Evolutionary conservation across 2,797 vertebrate species (phyloP).

Genomic region (Sebastiscus albofasciatus): DNA sequence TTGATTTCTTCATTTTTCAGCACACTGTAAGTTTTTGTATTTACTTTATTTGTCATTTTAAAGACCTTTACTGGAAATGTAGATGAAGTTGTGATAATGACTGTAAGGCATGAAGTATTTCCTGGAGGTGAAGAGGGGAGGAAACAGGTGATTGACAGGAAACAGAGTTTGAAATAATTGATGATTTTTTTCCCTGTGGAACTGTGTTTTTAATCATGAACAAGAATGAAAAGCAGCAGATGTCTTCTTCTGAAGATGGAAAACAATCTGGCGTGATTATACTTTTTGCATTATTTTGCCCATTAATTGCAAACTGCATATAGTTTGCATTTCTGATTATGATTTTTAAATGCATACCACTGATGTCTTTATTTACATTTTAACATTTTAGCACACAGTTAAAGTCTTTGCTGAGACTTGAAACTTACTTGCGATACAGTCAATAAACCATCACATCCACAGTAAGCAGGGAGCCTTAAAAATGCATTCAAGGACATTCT

Average conservation of each 20-base stretch:
- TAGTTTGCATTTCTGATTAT: background rate
- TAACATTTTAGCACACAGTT: background rate
- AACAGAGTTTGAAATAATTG: background rate
- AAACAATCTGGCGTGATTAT: background rate
- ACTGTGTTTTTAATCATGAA: background rate
- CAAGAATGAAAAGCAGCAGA: background rate
- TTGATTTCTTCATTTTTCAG: background rate
- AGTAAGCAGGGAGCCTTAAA: background rate
- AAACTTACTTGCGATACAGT: background rate
- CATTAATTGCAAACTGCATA: background rate
- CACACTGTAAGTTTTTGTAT: background rate
- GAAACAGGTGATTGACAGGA: background rate
- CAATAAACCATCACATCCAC: background rate
- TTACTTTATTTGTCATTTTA: background rate
- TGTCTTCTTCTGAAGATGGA: background rate
- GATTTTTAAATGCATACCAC: background rate
- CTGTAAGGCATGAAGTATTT: background rate
- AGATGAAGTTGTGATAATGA: background rate
- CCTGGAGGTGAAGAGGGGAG: background rate
- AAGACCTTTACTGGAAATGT: background rate
- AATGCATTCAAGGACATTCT: background rate
- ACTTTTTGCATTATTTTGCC: background rate
- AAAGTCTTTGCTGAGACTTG: background rate
- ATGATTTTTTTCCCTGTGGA: background rate
- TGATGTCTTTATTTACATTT: background rate